Base-by-base conservation (phyloP, 2,797 vertebrate species). In the Centropyge bicolor region DNA sequence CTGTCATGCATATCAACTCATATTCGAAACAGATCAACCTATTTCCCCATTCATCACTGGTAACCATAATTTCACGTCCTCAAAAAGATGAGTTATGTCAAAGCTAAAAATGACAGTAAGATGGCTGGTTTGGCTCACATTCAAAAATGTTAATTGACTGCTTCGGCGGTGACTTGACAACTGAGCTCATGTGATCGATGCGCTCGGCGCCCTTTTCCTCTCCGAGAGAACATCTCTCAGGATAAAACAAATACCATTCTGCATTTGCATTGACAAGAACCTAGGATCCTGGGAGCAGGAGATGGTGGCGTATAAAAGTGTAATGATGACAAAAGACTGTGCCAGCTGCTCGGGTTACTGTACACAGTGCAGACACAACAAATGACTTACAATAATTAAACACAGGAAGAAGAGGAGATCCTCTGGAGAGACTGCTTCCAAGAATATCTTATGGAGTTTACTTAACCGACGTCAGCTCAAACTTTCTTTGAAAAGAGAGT, bases 291-390 rank as follows among this genome's bases (percentile, higher is more conserved):
- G 82, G 73, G 89, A 92, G 84, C 76, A 35, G 73, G 77, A 83
- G 83, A 82, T 20, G 85, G 81, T 41, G 83, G 80, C 80, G 65
- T 85, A 93, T 93, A 76, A 91, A 93, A 92, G 85, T 88, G 76
- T 94, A 94, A 94, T 91, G 93, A 92, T 93, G 93, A 94, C 93
- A 94, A 93, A 93, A 91, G 89, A 93, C 70, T 38, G 81, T 76
- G 90, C 88, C 91, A 91, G 90, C 86, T 91, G 91, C 89, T 91
- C 36, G 87, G 86, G 84, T 91, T 93, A 92, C 91, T 88, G 90
- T 91, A 94, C 86, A 85, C 86, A 73, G 62, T 59, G 85, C 83
- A 92, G 89, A 89, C 90, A 86, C 89, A 93, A 90, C 91, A 91
- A 88, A 93, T 83, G 85, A 74, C 84, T 88, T 87, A 86, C 88